These are phyloP conservation scores for Acanthosepion esculentum DNA, from an alignment of 2,888 invertebrate species.

Conservation along the genomic window DNA sequence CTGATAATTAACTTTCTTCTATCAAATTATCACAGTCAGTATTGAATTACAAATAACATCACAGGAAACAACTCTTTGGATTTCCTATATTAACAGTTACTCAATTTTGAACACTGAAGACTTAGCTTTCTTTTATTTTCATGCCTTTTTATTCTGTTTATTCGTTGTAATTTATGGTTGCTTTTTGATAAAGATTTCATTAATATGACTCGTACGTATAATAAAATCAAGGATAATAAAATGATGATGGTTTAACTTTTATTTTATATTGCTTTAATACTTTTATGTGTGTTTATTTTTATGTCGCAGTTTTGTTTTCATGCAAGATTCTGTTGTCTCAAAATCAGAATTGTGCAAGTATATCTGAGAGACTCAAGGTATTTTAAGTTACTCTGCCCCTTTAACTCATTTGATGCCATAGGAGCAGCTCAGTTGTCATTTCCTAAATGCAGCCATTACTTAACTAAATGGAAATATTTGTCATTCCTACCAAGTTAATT, in stretches of 20 bases:
- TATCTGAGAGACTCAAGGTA: too few relatives aligned
- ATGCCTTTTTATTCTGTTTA: background rate
- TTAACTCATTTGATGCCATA: too few relatives aligned
- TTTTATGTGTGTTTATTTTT: too few relatives aligned
- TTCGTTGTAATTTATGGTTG: background rate
- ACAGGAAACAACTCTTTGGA: background rate
- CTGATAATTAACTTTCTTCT: background rate
- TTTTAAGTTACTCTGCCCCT: too few relatives aligned
- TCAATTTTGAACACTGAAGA: background rate
- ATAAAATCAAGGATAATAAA: background rate
- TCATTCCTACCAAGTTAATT: too few relatives aligned
- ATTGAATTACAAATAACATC: conserved; percentile 23
- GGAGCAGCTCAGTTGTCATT: too few relatives aligned
- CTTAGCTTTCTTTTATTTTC: background rate
- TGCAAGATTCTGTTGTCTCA: too few relatives aligned
- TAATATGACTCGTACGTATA: background rate
- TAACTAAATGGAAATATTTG: too few relatives aligned
- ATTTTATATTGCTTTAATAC: too few relatives aligned
- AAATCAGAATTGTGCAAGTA: too few relatives aligned
- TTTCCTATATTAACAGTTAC: background rate
- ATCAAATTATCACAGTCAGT: background rate
- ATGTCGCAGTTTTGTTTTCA: too few relatives aligned
- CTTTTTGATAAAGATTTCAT: background rate
- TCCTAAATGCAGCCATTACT: too few relatives aligned
- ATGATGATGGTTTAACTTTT: background rate